Evolutionary conservation across 2,797 vertebrate species (phyloP).

Genomic region (Manis pentadactyla): DNA sequence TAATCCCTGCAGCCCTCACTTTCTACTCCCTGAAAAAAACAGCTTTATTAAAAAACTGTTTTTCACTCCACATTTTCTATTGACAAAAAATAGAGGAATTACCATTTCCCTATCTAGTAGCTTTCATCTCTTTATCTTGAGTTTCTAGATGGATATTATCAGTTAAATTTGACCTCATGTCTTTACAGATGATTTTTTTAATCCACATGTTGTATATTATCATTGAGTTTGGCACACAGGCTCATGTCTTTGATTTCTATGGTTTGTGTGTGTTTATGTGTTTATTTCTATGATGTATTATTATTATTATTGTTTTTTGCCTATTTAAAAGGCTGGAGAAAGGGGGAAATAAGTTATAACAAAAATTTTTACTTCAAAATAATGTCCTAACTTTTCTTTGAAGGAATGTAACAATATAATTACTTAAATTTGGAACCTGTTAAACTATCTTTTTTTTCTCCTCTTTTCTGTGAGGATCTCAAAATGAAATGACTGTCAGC

Average conservation of each 20-base stretch:
- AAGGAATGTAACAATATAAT: conserved; percentile 40
- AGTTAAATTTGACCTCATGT: not conserved
- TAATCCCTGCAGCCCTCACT: too few relatives aligned
- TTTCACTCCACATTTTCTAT: not conserved
- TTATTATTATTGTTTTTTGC: not conserved
- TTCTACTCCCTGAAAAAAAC: not conserved
- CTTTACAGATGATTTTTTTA: not conserved
- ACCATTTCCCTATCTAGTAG: not conserved
- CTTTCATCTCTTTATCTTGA: not conserved
- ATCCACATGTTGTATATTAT: not conserved
- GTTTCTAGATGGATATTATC: not conserved
- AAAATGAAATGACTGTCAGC: conserved; percentile 78
- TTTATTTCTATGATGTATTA: not conserved
- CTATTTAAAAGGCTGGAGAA: not conserved
- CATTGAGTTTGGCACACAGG: not conserved
- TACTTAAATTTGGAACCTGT: conserved; percentile 70
- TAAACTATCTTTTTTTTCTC: not conserved
- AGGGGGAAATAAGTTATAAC: not conserved
- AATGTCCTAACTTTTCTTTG: conserved; percentile 27
- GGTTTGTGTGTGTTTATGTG: conserved; percentile 25
- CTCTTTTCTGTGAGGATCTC: conserved; percentile 59
- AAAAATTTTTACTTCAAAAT: conserved; percentile 29
- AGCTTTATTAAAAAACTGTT: not conserved
- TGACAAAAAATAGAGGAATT: not conserved
- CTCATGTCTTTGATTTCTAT: not conserved